A percentile compares a stretch with the other conserved stretches of the same genome.
Evolutionary conservation across 2,888 invertebrate species (phyloP).

Genomic region (Unio delphinus): DNA sequence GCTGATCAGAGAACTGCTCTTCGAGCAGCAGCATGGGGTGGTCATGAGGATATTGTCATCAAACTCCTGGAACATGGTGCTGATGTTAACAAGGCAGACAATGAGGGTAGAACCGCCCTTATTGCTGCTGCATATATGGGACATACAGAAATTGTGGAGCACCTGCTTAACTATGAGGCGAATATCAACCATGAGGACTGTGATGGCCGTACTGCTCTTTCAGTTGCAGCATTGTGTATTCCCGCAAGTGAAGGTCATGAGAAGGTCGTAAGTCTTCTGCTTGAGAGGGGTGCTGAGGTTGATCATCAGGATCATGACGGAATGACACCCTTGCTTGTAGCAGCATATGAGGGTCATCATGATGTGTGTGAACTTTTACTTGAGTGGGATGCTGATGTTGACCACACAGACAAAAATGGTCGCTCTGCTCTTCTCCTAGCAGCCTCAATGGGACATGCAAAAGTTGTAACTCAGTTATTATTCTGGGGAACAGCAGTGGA

Average conservation of each 20-base stretch:
- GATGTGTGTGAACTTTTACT: constrained; percentile 81
- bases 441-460: constrained; percentile 91
- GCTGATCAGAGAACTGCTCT: constrained; percentile 84
- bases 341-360: constrained; percentile 76
- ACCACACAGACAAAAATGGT: constrained; percentile 80
- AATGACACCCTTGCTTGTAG: constrained; percentile 70
- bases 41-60: constrained; percentile 73
- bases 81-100: constrained; percentile 72
- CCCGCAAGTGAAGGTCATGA: constrained; percentile 73
- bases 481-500: constrained; percentile 98
- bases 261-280: constrained; percentile 66
- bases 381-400: constrained; percentile 93
- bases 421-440: constrained; percentile 75
- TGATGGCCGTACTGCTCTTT: constrained; percentile 92
- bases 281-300: constrained; percentile 67
- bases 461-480: constrained; percentile 86
- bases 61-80: constrained; percentile 77
- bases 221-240: constrained; percentile 73
- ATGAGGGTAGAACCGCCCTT: constrained; percentile 73
- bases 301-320: constrained; percentile 70
- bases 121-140: constrained; percentile 86
- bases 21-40: constrained; percentile 83
- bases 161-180: constrained; percentile 74
- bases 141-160: constrained; percentile 67
- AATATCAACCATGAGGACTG: constrained; percentile 81